Base-by-base conservation (phyloP, 2,797 vertebrate genomes). In the Chelmon rostratus region DNA sequence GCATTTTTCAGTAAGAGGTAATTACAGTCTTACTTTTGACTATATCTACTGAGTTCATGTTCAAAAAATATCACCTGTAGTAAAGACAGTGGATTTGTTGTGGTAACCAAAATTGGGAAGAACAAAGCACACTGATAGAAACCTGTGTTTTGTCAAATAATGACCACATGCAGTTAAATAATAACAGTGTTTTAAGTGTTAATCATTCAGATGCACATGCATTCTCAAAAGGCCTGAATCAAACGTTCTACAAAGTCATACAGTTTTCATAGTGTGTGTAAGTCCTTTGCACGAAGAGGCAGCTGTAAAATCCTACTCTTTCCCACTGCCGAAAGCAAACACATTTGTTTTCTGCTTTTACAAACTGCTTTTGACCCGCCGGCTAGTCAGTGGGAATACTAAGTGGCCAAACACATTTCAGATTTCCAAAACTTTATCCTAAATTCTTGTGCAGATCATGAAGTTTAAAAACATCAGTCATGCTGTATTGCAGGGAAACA, bases 351-450 rank as follows among this genome's bases (percentile, higher is more conserved):
- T 35, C 2, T 38, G 7, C 42, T 57, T 54, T 57, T 52, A 64
- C 28, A 64, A 68, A 50, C n/a, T 9, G 18, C 25, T 33, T 46
- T 52, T 53, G 38, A n/a, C 44, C 44, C 31, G 57, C 12, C 50
- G 42, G 33, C 21, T 38, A 57, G 42, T 58, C 52, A 38, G 10
- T 23, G 33, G 8, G 21, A 63, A 63, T 58, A 54, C 31, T 38
- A 35, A 35, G 28, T 52, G 12, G 35, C 21, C 16, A 37, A 57
- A 65, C 10, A 42, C 35, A 46, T 62, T 42, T 53, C 4, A 53
- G 18, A 76, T 33, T 35, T 3, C 33, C n/a, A 64, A 65, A 78
- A 33, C 19, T 31, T 42, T n/a, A 52, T 46, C 38, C 2, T 58
- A 19, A 64, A 28, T 72, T 57, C 12, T 12, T 42, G 38, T 4